Evolutionary conservation across 2,888 invertebrate genomes (phyloP).

Genomic region (Aethes cnicana): DNA sequence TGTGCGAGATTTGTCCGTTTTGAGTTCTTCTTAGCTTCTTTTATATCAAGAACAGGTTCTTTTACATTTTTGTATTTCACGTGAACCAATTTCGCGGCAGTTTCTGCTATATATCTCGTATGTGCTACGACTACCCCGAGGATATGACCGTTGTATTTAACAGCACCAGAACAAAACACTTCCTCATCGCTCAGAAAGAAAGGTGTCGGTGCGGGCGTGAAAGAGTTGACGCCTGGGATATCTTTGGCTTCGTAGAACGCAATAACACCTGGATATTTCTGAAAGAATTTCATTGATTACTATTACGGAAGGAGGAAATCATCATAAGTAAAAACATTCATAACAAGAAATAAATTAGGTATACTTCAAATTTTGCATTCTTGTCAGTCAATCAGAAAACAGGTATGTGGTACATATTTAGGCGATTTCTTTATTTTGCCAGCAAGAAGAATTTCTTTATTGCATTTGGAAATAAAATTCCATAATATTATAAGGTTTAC

Average conservation of each 20-base stretch:
- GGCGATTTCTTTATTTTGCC: too few relatives aligned
- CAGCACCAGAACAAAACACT: constrained; percentile 55
- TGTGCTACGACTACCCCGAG: constrained; percentile 75
- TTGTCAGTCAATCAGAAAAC: too few relatives aligned
- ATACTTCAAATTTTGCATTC: too few relatives aligned
- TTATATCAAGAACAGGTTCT: constrained; percentile 51
- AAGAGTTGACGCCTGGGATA: constrained; percentile 85
- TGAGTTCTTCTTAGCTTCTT: constrained; percentile 40
- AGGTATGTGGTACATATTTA: too few relatives aligned
- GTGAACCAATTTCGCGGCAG: constrained; percentile 80
- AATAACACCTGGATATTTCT: constrained; percentile 84
- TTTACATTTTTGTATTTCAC: constrained; percentile 72
- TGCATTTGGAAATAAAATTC: too few relatives aligned
- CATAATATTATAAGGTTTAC: too few relatives aligned
- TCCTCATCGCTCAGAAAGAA: constrained; percentile 57
- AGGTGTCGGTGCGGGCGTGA: constrained; percentile 50
- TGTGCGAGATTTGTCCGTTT: constrained; percentile 38
- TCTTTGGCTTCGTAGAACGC: constrained; percentile 84
- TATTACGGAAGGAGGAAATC: too few relatives aligned
- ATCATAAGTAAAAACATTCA: too few relatives aligned
- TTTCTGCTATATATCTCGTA: constrained; percentile 72
- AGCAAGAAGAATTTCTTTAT: too few relatives aligned
- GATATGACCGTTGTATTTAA: constrained; percentile 29
- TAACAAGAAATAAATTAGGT: too few relatives aligned
- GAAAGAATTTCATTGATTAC: too few relatives aligned